phyloP scores from a whole-genome alignment of 2,888 invertebrate species.

The Volucella inflata region DNA sequence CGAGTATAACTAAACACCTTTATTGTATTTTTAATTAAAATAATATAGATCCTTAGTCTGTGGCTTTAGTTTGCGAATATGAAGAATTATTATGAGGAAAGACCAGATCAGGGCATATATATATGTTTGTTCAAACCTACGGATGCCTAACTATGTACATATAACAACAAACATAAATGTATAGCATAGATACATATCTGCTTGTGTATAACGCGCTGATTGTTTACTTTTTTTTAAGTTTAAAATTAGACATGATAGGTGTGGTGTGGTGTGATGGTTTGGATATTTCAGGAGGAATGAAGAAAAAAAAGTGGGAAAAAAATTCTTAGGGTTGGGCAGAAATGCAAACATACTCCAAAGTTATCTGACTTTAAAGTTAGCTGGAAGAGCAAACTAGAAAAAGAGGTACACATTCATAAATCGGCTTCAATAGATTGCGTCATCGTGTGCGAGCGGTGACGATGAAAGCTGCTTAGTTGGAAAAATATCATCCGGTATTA shows the following conservation, averaged over 20 bases:
- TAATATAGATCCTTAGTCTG: not conserved
- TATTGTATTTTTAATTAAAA: not conserved
- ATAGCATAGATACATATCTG: no score
- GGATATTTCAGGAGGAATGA: conserved; percentile 26
- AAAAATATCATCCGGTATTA: conserved; percentile 60
- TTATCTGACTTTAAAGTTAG: conserved; percentile 51
- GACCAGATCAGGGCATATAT: conserved; percentile 5
- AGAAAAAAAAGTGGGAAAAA: conserved; percentile 14
- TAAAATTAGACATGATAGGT: conserved; percentile 70
- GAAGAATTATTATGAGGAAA: conserved; percentile 29
- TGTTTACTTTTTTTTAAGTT: conserved; percentile 42
- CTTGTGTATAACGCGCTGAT: conserved; percentile 9
- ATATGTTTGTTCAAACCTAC: not conserved
- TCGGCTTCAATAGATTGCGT: conserved; percentile 60
- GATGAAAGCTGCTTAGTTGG: conserved; percentile 52
- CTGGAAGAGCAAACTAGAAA: conserved; percentile 29
- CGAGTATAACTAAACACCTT: no score
- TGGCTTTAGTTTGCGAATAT: conserved; percentile 23
- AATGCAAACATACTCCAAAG: conserved; percentile 67
- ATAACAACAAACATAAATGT: no score
- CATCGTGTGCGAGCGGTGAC: conserved; percentile 51
- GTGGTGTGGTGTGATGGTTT: conserved; percentile 60
- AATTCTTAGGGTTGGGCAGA: conserved; percentile 67
- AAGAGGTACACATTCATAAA: conserved; percentile 27
- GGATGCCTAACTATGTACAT: no score